A percentile compares a stretch with the other conserved stretches of the same genome.
These are phyloP conservation scores for Cantharis lateralis DNA, from an alignment of 2,888 invertebrate genomes.

Conservation along the genomic window DNA sequence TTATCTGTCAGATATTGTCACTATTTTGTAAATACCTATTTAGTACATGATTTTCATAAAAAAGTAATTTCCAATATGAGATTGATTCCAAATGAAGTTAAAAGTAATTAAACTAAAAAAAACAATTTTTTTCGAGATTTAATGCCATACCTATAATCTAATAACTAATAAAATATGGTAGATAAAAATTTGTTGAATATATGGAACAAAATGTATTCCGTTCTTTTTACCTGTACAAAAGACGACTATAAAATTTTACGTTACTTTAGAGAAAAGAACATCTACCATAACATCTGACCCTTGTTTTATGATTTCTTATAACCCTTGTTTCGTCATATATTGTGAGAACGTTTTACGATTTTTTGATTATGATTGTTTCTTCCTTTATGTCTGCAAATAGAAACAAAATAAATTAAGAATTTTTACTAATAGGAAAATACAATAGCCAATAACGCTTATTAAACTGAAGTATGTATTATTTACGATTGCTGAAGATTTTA, in stretches of 20 bases:
- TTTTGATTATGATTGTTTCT: slow-evolving; percentile 33
- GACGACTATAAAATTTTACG: slow-evolving; percentile 30
- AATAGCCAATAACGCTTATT: background rate
- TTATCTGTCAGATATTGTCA: too few relatives aligned
- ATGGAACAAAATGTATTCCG: slow-evolving; percentile 12
- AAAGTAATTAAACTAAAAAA: too few relatives aligned
- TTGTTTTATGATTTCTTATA: slow-evolving; percentile 33
- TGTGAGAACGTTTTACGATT: slow-evolving; percentile 32
- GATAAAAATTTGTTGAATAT: slow-evolving; percentile 15
- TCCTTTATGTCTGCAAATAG: slow-evolving; percentile 26
- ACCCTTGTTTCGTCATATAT: slow-evolving; percentile 33
- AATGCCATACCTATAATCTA: background rate
- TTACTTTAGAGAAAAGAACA: slow-evolving; percentile 26
- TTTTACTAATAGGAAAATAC: background rate
- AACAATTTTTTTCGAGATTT: background rate
- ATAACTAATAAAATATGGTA: slow-evolving; percentile 1
- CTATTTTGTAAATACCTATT: too few relatives aligned
- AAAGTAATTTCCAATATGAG: too few relatives aligned
- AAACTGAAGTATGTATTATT: background rate
- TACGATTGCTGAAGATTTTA: background rate
- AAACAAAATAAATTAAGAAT: slow-evolving; percentile 26
- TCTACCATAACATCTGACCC: slow-evolving; percentile 30
- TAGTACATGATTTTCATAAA: too few relatives aligned
- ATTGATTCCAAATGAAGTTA: too few relatives aligned
- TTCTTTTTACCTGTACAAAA: slow-evolving; percentile 30